Evolutionary conservation across 2,113 vertebrate species (phyloP).

Genomic region (Cyphomyrus plagiostoma): DNA sequence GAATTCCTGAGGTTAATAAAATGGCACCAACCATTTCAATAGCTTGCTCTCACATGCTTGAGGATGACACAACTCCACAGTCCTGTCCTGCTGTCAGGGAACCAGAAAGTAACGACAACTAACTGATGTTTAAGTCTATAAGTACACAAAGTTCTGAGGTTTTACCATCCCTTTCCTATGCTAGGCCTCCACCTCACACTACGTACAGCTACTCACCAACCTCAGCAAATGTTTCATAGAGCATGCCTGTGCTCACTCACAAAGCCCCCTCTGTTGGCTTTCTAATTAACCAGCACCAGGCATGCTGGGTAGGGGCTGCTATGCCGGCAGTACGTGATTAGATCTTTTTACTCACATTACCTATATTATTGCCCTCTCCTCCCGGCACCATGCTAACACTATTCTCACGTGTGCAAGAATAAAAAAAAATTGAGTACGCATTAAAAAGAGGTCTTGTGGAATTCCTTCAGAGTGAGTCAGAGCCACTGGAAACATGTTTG

Average conservation of each 20-base stretch:
- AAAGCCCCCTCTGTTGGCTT: slow-evolving; percentile 50
- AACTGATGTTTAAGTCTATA: not conserved
- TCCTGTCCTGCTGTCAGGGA: not conserved
- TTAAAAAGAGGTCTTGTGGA: not conserved
- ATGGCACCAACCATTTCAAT: not conserved
- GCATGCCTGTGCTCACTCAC: slow-evolving; percentile 48
- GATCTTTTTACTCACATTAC: slow-evolving; percentile 6
- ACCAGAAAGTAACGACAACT: not conserved
- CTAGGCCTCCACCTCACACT: slow-evolving; percentile 15
- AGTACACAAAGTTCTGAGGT: not conserved
- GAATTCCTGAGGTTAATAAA: not conserved
- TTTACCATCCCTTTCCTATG: not conserved
- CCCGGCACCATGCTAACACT: not conserved
- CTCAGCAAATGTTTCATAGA: slow-evolving; percentile 44
- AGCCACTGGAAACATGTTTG: not conserved
- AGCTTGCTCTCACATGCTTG: not conserved
- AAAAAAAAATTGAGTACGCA: not conserved
- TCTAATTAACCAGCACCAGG: slow-evolving; percentile 30
- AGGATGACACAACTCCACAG: not conserved
- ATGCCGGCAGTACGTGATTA: slow-evolving; percentile 15
- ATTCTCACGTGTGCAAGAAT: not conserved
- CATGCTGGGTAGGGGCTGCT: slow-evolving; percentile 15
- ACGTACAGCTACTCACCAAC: slow-evolving; percentile 7
- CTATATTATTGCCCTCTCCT: not conserved
- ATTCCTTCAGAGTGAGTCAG: not conserved